Evolutionary conservation across 2,888 invertebrate species (phyloP), one percentile per base, ranked within the genome.

Genomic region (Lasioglossum calceatum): DNA sequence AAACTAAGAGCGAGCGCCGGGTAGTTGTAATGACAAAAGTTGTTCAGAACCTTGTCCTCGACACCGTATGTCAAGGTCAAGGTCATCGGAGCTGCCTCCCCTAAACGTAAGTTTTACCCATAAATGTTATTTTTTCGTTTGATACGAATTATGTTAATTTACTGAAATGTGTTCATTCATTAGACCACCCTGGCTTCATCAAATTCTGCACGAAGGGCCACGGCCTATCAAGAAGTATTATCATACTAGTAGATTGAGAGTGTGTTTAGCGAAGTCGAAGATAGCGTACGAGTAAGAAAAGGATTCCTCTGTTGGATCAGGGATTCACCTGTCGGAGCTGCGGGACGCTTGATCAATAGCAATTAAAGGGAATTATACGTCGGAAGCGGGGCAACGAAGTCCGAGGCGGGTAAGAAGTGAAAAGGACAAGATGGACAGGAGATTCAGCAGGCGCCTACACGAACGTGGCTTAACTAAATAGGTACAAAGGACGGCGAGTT

Each of bases 281-380:
- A 61, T 14, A 14, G 5, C 16, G 27, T 14, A 1, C 61, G 67
- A 19, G 67, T 32, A 70, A 70, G 70, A 70, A 70, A 39, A 70
- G 39, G 39, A 23, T 70, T 70, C 70, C 12, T 39, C 70, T 8
- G 19, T 70, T 39, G 23, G 80, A 71, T 27, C 77, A 42, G 71
- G 64, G 82, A 86, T 86, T 82, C 77, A 72, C 72, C 72, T 81
- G 67, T 74, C 81, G 50, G 58, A 79, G 71, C 79, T 64, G 72
- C 81, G 74, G 79, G 82, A 74, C 27, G 76, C 72, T 79, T 72
- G 81, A 73, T 77, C 80, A 75, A 27, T 14, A 77, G 84, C 84
- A 88, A 88, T 89, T 88, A 90, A 87, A 77, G 81, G 64, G 82
- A 83, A 81, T 87, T 88, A 88, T 75, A 82, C 61, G 76, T 77